Base-by-base conservation (phyloP, 2,888 invertebrate species). In the Phortica magna region DNA sequence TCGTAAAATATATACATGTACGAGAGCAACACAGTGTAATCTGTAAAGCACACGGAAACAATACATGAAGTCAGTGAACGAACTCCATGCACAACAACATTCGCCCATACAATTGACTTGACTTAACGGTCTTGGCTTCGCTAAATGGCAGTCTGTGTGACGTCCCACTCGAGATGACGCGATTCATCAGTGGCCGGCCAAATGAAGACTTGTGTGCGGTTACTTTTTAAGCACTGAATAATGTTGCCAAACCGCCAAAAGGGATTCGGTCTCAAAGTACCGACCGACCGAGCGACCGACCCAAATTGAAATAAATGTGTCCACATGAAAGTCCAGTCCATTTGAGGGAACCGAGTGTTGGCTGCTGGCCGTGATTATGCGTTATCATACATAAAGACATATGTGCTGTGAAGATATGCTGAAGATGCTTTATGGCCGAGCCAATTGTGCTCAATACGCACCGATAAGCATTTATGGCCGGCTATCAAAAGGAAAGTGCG, bases 1-100 rank as follows among this genome's bases (percentile, higher is more conserved):
- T 85, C 85, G 84, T 85, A 88, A 85, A 85, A 79, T 74, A 80
- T 78, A 83, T 87, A 85, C 88, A 79, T 73, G 79, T 78, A 83
- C 85, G 61, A 61, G n/a, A 19, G 48, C 61, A 48, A 14, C 73
- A 73, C 7, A 14, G 48, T 12, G 7, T 48, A 48, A 73, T 59
- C 61, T 14, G 41, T 19, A 17, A 12, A 48, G 48, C 14, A 14
- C 48, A 48, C 48, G 31, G 31, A 31, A 31, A 31, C 31, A 31
- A 31, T 31, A 31, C 5, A 31, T 31, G 31, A 4, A 31, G 31
- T 31, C 31, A 31, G 31, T 31, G 31, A 31, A 31, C 5, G 31
- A 31, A 31, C 31, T 31, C 5, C 31, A 31, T 31, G 10, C 43
- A 48, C 2, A 9, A 14, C 3, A 48, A 14, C 48, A 48, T n/a